Base-by-base conservation (phyloP, 1,140 invertebrate genomes). In the Ericerus pela region DNA sequence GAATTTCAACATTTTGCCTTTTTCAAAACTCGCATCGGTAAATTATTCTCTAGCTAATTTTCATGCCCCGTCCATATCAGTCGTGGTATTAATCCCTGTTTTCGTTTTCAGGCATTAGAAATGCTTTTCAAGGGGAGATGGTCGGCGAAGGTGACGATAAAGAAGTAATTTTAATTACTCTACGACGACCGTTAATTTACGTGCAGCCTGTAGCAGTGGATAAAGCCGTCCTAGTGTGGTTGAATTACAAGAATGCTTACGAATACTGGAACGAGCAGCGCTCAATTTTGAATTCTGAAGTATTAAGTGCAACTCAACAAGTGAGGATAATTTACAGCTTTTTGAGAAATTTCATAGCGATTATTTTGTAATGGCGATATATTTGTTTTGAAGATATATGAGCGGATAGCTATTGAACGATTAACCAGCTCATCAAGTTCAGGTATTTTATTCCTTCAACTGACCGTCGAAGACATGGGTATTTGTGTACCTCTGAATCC, bases 181-280 rank as follows among this genome's bases (percentile, higher is more conserved):
- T 97, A 1, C 89, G 86, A 63, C 72, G 92, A 52, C 94, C 94
- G 0, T 74, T 96, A 47, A 83, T 98, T 55, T 96, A 95, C 68
- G 83, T 96, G 31, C 93, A 97, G 70, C 94, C 94, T 0, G 79
- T 92, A 62, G 92, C 94, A 2, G 85, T 98, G 33, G 94, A 98
- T 69, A 88, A 89, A 68, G 93, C 93, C 26, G 94, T 98, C 58
- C 75, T 97, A 1, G 92, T 97, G 8, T 97, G 93, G 93, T 72
- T 97, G 38, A 97, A 96, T 71, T 98, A 97, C 67, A 96, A 96
- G 71, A 96, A 96, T 71, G 93, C 94, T 0, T 97, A 97, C 65
- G 93, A 97, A 67, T 97, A 96, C 71, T 98, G 94, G 93, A 94
- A 91, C 61, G 93, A 96, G 67, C 94, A 96, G 69, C 71, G 92